These are phyloP conservation scores for Thinocorus orbignyianus DNA, from an alignment of 2,113 vertebrate species.

Conservation along the genomic window DNA sequence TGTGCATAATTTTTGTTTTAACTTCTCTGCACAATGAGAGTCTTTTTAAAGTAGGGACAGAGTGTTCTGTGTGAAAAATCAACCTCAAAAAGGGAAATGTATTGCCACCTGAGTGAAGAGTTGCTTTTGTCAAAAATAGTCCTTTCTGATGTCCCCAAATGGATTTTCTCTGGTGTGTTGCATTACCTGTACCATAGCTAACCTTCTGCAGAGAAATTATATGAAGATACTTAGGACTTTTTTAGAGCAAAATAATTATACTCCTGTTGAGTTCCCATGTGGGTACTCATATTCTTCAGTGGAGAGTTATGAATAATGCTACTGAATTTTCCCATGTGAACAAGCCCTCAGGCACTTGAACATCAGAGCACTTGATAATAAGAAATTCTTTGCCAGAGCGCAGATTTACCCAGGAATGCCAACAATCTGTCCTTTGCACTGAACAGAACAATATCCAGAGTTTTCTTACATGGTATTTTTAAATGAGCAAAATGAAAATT, in stretches of 20 bases:
- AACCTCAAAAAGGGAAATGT: neutral
- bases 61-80: neutral
- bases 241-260: slow-evolving; percentile 16
- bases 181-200: neutral
- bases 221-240: neutral
- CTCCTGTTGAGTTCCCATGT: neutral
- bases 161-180: neutral
- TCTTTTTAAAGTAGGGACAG: neutral
- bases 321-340: slow-evolving; percentile 28
- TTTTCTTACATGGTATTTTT: neutral
- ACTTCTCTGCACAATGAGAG: neutral
- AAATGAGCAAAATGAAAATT: neutral
- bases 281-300: neutral
- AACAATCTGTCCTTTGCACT: neutral
- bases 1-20: neutral
- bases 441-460: neutral
- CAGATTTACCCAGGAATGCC: neutral
- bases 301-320: slow-evolving; percentile 30
- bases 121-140: neutral
- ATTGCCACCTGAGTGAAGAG: neutral
- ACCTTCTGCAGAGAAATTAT: neutral
- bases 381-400: slow-evolving; percentile 24
- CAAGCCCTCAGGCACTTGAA: slow-evolving; percentile 21
- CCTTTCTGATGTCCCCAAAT: neutral
- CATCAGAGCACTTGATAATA: slow-evolving; percentile 24